Base-by-base conservation (phyloP, 2,113 vertebrate species). In the Perca fluviatilis region DNA sequence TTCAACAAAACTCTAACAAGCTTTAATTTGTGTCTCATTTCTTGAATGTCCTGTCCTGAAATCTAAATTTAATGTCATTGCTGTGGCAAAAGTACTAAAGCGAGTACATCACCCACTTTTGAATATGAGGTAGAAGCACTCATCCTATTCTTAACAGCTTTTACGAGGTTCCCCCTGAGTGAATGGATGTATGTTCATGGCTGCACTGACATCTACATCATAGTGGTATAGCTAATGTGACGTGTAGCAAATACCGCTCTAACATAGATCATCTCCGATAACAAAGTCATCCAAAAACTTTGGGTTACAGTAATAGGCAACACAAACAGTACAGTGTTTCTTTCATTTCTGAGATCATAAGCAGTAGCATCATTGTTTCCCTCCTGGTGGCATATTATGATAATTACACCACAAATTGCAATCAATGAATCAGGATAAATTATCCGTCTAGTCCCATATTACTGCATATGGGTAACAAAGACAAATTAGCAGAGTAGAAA, bases 361-460 rank as follows among this genome's bases (percentile, higher is more conserved):
- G 68, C 79, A 60, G 64, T 33, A 64, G 47, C 57, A 62, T 85
- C 1, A 79, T 76, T 84, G 14, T 77, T 27, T 79, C 89, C 86
- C 86, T 84, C 88, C 81, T 88, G 90, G 82, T 91, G 90, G 80
- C 84, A 73, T 68, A 86, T 88, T 91, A 83, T 84, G 81, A 72
- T 91, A 91, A 92, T 90, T 90, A 88, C 82, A 62, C 79, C 68
- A 77, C 83, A 86, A 92, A 90, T 91, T 91, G 71, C 77, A 90
- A 92, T 93, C 88, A 88, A 76, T 89, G 79, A 86, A 88, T 90
- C 83, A 80, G 81, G 72, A 88, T 89, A 88, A 92, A 92, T 92
- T 15, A 82, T 88, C 89, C 80, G 86, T 87, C 87, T 85, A 6
- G 40, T 86, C 79, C 67, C 57, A 88, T 89, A 82, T 88, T 82